Base-by-base conservation (phyloP, 2,113 vertebrate species). In the Manacus vitellinus region DNA sequence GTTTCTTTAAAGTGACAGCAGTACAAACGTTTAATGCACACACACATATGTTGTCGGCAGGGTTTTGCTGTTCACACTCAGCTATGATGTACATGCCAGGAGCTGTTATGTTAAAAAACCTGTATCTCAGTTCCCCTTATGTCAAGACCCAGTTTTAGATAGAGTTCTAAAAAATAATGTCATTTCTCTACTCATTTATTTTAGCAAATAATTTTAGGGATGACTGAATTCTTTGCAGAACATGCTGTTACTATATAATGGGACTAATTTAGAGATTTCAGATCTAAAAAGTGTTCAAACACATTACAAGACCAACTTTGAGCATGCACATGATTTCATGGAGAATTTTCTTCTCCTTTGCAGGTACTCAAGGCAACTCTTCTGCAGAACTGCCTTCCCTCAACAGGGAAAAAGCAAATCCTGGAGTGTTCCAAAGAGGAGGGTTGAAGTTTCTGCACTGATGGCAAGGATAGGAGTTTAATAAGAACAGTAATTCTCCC, bases 121-220 rank as follows among this genome's bases (percentile, higher is more conserved):
- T 39, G n/a, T 39, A 65, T 71, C 89, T 76, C 20, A 8, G 87
- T 68, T 65, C 71, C 74, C 88, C 72, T 46, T 49, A 21, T 61
- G 89, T 18, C 63, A 43, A 27, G 49, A 55, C 58, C 66, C 58
- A 30, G 25, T 55, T 88, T 84, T 24, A 92, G 79, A 74, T 15
- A 73, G 62, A 80, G 58, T 70, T 86, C 80, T 23, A 75, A 71
- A 62, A 78, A 91, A 81, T 31, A 77, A 62, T 63, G 84, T 20
- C 2, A 68, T 81, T 91, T 44, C 65, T 47, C 7, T 35, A 28
- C 54, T 83, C 55, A 33, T 89, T 92, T 84, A 43, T 84, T 96
- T 75, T 24, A 77, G 51, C 43, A 77, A 88, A 97, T 70, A 67
- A 74, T 89, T 89, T 90, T 91, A 72, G 77, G 87, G 86, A 80